Evolutionary conservation across 2,113 vertebrate species (phyloP), one percentile per base, ranked within the genome.

Genomic region (Gymnogyps californianus): DNA sequence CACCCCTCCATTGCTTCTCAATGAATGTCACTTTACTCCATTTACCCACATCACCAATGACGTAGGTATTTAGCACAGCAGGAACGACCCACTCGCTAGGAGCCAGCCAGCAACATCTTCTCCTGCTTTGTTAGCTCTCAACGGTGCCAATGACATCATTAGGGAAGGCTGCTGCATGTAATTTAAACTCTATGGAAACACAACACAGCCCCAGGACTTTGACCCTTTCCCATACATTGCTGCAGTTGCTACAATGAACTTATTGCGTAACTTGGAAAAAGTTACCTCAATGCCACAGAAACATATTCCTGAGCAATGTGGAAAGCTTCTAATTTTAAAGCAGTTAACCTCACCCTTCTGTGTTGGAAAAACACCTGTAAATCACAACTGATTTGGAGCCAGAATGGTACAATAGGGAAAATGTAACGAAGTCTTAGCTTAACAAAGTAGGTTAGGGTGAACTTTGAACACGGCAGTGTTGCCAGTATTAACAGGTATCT

Each of bases 141-240:
- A 10, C 3, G 0, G 72, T 82, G 77, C 83, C 21, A 2, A 19
- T 42, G 78, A 77, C 74, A 89, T 76, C 62, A 14, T 29, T 3
- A 65, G 62, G 70, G 32, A 83, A 85, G 51, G 84, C 58, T 85
- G 47, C 66, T 72, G 74, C 25, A 2, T 34, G 87, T 34, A 54
- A 95, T 83, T 93, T 36, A 58, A 78, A 52, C 61, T 83, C 97
- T 83, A 34, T 80, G 90, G 83, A 83, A 97, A 94, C 70, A 96
- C 74, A 97, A 77, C 93, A 89, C 66, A 83, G 81, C 58, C 83
- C 67, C 31, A 16, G 89, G 74, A 89, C 77, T 96, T 83, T 0
- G 5, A 65, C 40, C 94, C 77, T 77, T 90, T 83, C 78, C 87
- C 89, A 77, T 79, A 38, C 49, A 6, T 71, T 14, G 54, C 74